Evolutionary conservation across 2,113 vertebrate genomes (phyloP).

Genomic region (Eurystomus gularis): DNA sequence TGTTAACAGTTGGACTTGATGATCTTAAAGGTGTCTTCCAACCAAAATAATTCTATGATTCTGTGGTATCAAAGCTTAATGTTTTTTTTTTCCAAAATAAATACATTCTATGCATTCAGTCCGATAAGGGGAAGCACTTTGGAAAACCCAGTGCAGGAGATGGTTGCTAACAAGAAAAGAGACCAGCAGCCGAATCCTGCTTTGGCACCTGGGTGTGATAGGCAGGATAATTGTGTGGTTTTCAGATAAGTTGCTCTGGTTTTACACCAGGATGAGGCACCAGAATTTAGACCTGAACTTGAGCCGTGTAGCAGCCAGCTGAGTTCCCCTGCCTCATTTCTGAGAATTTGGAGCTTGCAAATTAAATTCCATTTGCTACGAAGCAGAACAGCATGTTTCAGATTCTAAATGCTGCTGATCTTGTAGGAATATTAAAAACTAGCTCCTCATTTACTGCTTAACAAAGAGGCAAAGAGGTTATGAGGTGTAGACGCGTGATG

Average conservation of each 20-base stretch:
- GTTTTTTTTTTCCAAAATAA: neutral
- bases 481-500: rapidly evolving
- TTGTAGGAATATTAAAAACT: neutral
- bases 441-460: neutral
- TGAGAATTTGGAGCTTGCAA: neutral
- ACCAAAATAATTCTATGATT: neutral
- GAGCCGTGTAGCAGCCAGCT: neutral
- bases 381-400: neutral
- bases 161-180: neutral
- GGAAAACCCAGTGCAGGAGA: neutral
- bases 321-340: neutral
- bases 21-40: neutral
- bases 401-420: neutral
- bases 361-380: neutral
- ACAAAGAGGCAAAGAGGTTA: neutral
- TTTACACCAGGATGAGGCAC: neutral
- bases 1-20: neutral
- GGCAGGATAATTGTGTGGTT: neutral
- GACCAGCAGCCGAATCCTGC: neutral
- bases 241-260: neutral
- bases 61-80: neutral
- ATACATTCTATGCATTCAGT: neutral
- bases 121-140: neutral
- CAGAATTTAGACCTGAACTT: neutral
- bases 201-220: neutral